Base-by-base conservation (phyloP, 2,797 vertebrate species). In the Hippopotamyrus pictus region DNA sequence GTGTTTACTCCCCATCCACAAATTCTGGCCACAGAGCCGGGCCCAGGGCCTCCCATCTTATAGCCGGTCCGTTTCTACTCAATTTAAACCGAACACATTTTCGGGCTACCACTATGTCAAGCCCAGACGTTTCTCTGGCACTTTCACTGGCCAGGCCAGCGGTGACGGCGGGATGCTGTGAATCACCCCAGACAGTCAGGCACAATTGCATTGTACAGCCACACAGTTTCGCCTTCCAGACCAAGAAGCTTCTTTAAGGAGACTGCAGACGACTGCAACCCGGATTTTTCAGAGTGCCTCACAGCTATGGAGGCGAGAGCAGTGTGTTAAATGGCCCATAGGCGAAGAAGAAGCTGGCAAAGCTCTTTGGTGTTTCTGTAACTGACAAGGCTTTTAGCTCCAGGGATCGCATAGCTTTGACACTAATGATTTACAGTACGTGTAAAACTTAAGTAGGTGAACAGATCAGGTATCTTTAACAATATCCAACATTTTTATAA, bases 281-380 rank as follows among this genome's bases (percentile, higher is more conserved):
- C 25, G 2, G 53, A 76, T 88, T 62, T 33, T 76, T 37, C 50
- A 33, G 79, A 59, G 41, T 25, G 84, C 53, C 76, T 89, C 90
- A 88, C 87, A 93, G 91, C 91, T 89, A 92, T 92, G 92, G 93
- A 94, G 90, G 92, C 93, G 92, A 94, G 92, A 93, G 92, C 90
- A 94, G 94, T 93, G 92, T 89, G 92, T 91, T 94, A 95, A 95
- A 95, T 94, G 94, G 93, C 93, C 93, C 94, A 91, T 94, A 89
- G 92, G 91, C 91, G 90, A 90, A 90, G 90, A 92, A 91, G 91
- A 92, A 90, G n/a, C 11, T 69, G 59, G 65, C 91, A 90, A 88
- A 19, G 65, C n/a, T 91, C 92, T 92, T 92, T 92, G 92, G 93
- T 92, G 89, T 91, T 91, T 92, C 93, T 92, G 93, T 92, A 93